These are phyloP conservation scores for Hirtodrosophila trivittata DNA, from an alignment of 2,888 invertebrate genomes.

Conservation along the genomic window DNA sequence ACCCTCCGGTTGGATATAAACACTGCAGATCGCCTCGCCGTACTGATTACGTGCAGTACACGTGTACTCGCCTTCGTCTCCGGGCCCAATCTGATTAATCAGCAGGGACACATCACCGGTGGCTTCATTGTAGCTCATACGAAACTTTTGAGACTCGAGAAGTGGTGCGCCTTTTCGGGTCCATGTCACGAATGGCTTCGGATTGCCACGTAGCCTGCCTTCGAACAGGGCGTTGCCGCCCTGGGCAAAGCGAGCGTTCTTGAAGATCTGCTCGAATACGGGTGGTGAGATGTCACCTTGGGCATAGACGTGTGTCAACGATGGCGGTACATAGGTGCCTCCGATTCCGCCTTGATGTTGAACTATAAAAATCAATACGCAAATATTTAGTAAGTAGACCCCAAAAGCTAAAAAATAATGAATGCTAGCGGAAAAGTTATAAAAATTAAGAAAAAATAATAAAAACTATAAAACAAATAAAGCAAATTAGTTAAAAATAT, in stretches of 20 bases:
- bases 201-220: constrained; percentile 94
- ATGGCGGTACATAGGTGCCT: constrained; percentile 81
- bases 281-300: constrained; percentile 94
- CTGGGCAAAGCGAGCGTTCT: constrained; percentile 96
- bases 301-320: constrained; percentile 85
- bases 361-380: constrained; percentile 59
- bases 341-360: constrained; percentile 78
- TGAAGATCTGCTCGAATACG: constrained; percentile 97
- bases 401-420: neutral
- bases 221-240: constrained; percentile 97
- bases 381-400: constrained; percentile 6
- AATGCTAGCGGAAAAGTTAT: no score
- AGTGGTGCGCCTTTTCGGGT: constrained; percentile 93
- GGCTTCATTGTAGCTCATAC: constrained; percentile 94
- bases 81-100: constrained; percentile 97
- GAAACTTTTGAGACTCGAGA: constrained; percentile 93
- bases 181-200: constrained; percentile 96
- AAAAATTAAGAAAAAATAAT: neutral
- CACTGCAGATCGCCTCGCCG: constrained; percentile 98
- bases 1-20: constrained; percentile 96
- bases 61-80: constrained; percentile 98
- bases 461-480: constrained; percentile 22
- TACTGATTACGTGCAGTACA: constrained; percentile 97
- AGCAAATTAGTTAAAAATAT: no score
- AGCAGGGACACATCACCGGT: constrained; percentile 95